phyloP scores from a whole-genome alignment of 2,113 vertebrate genomes.

The Macrotis lagotis region DNA sequence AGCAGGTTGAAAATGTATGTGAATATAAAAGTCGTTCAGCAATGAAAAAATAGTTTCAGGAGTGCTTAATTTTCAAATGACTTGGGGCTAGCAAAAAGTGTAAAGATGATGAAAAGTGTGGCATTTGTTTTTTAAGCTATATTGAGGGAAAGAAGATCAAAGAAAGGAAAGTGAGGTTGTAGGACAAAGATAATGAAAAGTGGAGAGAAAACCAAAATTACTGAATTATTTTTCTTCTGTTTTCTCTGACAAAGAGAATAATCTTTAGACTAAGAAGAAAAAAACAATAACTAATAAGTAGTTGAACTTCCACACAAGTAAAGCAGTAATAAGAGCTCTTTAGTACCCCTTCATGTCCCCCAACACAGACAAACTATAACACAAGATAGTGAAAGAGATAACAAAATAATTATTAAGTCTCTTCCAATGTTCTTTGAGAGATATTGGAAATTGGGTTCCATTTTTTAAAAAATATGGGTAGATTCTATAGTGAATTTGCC shows the following conservation, averaged over 20 bases:
- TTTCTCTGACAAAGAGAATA: neutral
- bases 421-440: neutral
- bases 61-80: neutral
- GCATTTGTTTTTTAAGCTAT: neutral
- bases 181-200: neutral
- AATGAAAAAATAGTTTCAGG: neutral
- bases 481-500: neutral
- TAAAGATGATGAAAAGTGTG: neutral
- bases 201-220: neutral
- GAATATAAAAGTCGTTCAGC: neutral
- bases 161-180: no score
- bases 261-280: neutral
- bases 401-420: neutral
- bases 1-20: neutral
- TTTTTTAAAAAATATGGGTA: neutral
- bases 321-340: neutral
- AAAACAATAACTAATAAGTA: neutral
- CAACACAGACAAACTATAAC: neutral
- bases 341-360: neutral
- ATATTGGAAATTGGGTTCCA: neutral
- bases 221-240: neutral
- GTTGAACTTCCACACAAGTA: neutral
- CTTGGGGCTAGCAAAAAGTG: neutral
- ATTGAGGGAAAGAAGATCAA: neutral
- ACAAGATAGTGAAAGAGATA: neutral